Evolutionary conservation across 1,140 invertebrate species (phyloP).

Genomic region (Cydia splendana): DNA sequence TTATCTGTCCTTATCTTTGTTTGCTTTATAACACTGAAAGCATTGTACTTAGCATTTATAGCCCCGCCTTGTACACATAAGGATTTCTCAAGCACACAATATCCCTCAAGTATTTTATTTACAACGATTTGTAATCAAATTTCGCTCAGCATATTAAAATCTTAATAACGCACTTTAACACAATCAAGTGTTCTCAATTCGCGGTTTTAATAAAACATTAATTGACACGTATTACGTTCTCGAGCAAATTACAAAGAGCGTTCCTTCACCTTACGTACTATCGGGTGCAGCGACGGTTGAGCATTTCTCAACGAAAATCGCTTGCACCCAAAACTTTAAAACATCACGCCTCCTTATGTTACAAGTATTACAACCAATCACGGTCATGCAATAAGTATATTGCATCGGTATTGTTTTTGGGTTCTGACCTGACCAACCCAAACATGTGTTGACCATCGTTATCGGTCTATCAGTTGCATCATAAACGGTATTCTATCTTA

Average conservation of each 20-base stretch:
- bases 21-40: background rate
- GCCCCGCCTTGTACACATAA: background rate
- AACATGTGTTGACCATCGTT: no score
- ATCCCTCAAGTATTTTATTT: slow-evolving; percentile 14
- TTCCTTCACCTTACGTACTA: slow-evolving; percentile 63
- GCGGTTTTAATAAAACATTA: slow-evolving; percentile 74
- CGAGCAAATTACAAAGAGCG: slow-evolving; percentile 61
- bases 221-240: slow-evolving; percentile 78
- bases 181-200: slow-evolving; percentile 58
- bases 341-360: no score
- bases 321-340: no score
- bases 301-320: no score
- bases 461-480: no score
- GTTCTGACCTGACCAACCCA: no score
- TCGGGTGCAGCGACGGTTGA: no score
- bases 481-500: no score
- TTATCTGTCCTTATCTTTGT: background rate
- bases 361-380: no score
- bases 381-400: no score
- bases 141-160: slow-evolving; percentile 58
- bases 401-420: no score
- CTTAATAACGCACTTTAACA: slow-evolving; percentile 65
- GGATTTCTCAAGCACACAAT: background rate
- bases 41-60: background rate
- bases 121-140: slow-evolving; percentile 2